Evolutionary conservation across 2,113 vertebrate species (phyloP), one percentile per base, ranked within the genome.

Genomic region (Accipiter virgatus): DNA sequence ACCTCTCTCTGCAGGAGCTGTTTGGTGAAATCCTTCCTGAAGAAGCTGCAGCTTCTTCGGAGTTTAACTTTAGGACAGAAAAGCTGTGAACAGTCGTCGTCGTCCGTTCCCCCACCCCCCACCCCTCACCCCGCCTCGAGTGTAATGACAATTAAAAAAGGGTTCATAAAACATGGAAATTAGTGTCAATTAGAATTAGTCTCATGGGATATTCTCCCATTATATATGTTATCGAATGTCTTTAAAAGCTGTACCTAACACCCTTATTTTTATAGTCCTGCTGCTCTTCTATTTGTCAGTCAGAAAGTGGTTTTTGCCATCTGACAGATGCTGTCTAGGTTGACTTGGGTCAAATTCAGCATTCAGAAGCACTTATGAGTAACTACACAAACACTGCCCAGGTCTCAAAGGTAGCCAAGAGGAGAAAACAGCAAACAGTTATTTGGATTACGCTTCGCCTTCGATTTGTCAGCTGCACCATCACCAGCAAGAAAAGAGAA

Each of bases 401-500:
- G 36, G 70, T 93, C 96, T 29, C 95, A 67, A 81, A 68, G n/a
- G 66, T 14, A 84, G 38, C 48, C 40, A 50, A 32, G 70, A 23
- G 66, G 26, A 65, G 62, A 82, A 65, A 91, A 40, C 27, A 71
- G 62, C 42, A 82, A 91, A 17, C 47, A 90, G 62, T 67, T 58
- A 73, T 53, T 93, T 42, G 2, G 63, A 89, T 97, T 93, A 72
- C 52, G 32, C 75, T 92, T 83, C 86, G 81, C 5, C 90, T 91
- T 70, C 75, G 18, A 31, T 81, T 91, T 96, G 92, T 83, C 88
- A 92, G 85, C 80, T 68, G 63, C 77, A 95, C 50, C 78, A 95
- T 73, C 88, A 80, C 3, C 85, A 93, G 90, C 66, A 71, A 86
- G 82, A 81, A 50, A 25, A 92, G 55, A 77, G 83, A 86, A 79